Evolutionary conservation across 1,140 invertebrate species (phyloP), one percentile per base, ranked within the genome.

Genomic region (Dinoponera quadriceps): DNA sequence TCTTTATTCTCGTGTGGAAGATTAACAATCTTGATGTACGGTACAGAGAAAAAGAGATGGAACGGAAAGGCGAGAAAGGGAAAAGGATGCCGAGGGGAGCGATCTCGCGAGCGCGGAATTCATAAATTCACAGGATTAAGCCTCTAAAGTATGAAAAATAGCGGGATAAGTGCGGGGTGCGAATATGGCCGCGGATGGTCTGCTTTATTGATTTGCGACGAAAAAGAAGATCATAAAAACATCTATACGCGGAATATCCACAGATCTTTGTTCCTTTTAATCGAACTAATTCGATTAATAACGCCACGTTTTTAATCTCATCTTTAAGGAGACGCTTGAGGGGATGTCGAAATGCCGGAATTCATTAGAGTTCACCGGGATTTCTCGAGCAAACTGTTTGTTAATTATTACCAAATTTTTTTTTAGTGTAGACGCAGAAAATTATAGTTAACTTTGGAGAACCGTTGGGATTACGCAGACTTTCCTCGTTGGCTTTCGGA

Each of bases 51-150:
- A 80, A 69, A 44, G 29, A 44, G 44, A 57, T 4, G 22, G 25
- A 60, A 73, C 60, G 29, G 38, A 33, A 84, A 20, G 22, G 20
- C 13, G 44, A 27, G 49, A 20, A 18, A 33, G 33, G 38, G 68
- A 69, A n/a, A 82, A 72, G 59, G 11, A 18, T 7, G 11, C 3
- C n/a, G n/a, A 81, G 22, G 16, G 29, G 27, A 20, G 59, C 18
- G 22, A 49, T 65, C 49, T 27, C 51, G 38, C 7, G 63, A 83
- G 77, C 66, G 49, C 13, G 18, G 44, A 78, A 86, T 88, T 86
- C 87, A 89, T 87, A 90, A 91, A 91, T 91, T 87, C 78, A 14
- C 68, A 29, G 71, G 85, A 91, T 91, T 89, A 90, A 86, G 68
- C 48, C 71, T 71, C 29, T 83, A 85, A 87, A 90, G 87, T 72